Base-by-base conservation (phyloP, 2,797 vertebrate genomes). In the Cyprinodon diabolis region DNA sequence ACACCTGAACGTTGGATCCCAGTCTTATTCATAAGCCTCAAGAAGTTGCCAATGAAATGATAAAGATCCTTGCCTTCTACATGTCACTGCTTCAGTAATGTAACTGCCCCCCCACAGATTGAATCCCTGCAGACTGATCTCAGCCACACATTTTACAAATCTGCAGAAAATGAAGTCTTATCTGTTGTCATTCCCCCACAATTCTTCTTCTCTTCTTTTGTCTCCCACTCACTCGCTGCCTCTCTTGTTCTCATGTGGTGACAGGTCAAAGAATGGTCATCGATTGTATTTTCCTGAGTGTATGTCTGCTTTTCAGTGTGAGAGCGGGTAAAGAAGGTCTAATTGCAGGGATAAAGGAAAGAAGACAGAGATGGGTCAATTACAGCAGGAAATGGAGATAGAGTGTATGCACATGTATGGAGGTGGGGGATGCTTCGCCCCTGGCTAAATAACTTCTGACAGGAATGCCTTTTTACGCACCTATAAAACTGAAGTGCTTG, bases 401-500 rank as follows among this genome's bases (percentile, higher is more conserved):
- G 43, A 45, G 30, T 68, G 68, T 70, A 72, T 35, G 72, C 45
- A 4, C 0, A 5, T 43, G 30, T 4, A 37, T 7, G 8, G 48
- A 66, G 60, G 69, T 65, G 77, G 74, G 85, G 75, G 75, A 78
- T 74, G 84, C 58, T 77, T 65, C 71, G 3, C 72, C 76, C 76
- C 81, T 80, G 86, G 79, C 88, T 88, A 30, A 30, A 30, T 30
- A 84, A 86, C 90, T 91, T 80, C 84, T 81, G 81, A 72, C 66
- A 81, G 84, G 84, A 83, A 80, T 21, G 72, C 70, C 75, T 75
- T 79, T 74, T 74, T 75, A 91, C 71, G 13, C 79, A 80, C 82
- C 90, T 74, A 91, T 91, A 91, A 91, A 92, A 92, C 87, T 25
- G 70, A 92, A 91, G 85, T 23, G 71, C 78, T 74, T 73, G 68